These are phyloP conservation scores for Tympanoctomys barrerae DNA, from an alignment of 2,797 vertebrate species.

Conservation along the genomic window DNA sequence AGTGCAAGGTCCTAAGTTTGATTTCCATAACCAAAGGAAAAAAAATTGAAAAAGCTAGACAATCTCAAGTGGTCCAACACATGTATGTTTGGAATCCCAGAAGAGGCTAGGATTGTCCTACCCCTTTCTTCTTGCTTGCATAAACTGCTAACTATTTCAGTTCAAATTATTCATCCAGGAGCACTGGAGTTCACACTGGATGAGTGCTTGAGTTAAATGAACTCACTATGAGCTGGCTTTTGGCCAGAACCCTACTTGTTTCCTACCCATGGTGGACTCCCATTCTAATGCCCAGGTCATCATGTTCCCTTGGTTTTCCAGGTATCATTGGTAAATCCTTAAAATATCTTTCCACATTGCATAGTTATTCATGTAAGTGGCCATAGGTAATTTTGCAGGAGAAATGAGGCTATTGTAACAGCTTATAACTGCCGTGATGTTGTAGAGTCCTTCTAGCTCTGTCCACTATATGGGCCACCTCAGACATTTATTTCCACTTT, in stretches of 20 bases:
- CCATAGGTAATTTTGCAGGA: background rate
- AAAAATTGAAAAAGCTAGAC: too few species aligned
- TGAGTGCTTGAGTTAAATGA: background rate
- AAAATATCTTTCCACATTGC: background rate
- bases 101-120: background rate
- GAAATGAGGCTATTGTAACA: background rate
- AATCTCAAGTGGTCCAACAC: background rate
- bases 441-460: background rate
- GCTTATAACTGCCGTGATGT: background rate
- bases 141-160: background rate
- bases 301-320: background rate
- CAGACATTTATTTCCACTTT: background rate
- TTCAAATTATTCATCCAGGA: background rate
- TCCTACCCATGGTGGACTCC: background rate
- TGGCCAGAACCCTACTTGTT: background rate
- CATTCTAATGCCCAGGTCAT: background rate
- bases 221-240: background rate
- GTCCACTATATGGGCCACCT: background rate
- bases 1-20: too few species aligned
- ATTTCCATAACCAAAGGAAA: too few species aligned
- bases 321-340: background rate
- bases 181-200: background rate
- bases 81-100: background rate
- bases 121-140: background rate
- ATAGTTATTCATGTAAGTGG: background rate